Conservation (phyloP, 1,140 invertebrate genomes). For the Ceratosolen fusciceps region DNA sequence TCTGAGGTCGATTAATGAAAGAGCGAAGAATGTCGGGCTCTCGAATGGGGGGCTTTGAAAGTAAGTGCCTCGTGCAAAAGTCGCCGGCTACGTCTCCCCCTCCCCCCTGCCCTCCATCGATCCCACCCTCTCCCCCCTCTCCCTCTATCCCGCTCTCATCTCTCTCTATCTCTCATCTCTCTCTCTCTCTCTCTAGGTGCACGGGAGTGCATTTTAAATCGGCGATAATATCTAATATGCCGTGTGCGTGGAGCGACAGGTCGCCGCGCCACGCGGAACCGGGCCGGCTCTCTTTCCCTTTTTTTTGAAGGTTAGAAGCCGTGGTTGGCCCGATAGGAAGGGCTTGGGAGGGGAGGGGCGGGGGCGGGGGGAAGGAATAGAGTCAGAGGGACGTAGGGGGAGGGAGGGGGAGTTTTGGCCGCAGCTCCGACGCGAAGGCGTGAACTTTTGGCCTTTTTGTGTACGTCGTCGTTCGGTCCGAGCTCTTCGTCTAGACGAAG, state of each 20-base stretch:
- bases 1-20: too few relatives aligned
- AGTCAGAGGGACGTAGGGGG: conserved; percentile 35
- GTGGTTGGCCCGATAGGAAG: background rate
- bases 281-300: conserved; percentile 1
- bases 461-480: background rate
- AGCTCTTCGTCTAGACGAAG: conserved; percentile 20
- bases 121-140: too few relatives aligned
- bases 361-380: conserved; percentile 21
- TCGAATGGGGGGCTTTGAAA: too few relatives aligned
- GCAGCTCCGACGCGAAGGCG: background rate
- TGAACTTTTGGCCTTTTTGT: conserved; percentile 42
- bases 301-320: conserved; percentile 15
- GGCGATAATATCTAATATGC: conserved; percentile 31
- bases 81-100: too few relatives aligned
- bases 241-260: conserved; percentile 1
- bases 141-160: too few relatives aligned
- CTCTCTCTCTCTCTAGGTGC: conserved; percentile 3
- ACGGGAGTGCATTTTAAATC: conserved; percentile 24
- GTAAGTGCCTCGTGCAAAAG: too few relatives aligned
- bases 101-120: too few relatives aligned
- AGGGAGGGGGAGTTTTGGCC: conserved; percentile 40
- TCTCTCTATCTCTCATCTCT: too few relatives aligned
- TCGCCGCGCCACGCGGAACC: too few relatives aligned
- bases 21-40: too few relatives aligned
- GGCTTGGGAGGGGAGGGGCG: conserved; percentile 28